Percentiles rank a stretch among this genome's conserved stretches.
These are phyloP conservation scores for Hypsopygia costalis DNA, from an alignment of 2,888 invertebrate genomes.

Conservation along the genomic window DNA sequence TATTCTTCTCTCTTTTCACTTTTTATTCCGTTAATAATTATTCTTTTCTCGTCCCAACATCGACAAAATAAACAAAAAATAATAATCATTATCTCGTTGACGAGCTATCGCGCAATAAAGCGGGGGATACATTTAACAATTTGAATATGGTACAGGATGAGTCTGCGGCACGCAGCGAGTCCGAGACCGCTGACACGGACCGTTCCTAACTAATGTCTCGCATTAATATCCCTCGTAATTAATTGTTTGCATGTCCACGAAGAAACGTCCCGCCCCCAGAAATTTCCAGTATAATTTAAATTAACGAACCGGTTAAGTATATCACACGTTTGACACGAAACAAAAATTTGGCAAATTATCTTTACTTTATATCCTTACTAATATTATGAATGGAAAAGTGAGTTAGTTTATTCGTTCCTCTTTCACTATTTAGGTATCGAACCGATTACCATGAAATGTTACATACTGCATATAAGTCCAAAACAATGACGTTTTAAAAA, in stretches of 20 bases:
- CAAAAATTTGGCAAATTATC: conserved; percentile 1
- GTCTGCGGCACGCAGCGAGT: conserved; percentile 21
- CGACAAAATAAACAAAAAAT: conserved; percentile 16
- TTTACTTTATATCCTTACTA: no score
- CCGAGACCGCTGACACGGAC: conserved; percentile 61
- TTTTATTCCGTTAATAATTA: no score
- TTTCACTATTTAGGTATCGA: no score
- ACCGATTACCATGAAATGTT: no score
- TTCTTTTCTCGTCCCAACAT: no score
- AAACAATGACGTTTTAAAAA: no score
- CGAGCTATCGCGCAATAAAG: conserved; percentile 14
- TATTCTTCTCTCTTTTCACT: no score
- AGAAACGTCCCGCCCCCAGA: conserved; percentile 64
- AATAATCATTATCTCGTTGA: conserved; percentile 7
- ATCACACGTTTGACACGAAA: conserved; percentile 3
- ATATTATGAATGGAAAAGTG: no score
- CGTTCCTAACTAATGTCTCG: conserved; percentile 69
- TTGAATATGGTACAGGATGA: conserved; percentile 20
- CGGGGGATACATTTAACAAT: conserved; percentile 19
- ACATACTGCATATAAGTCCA: no score
- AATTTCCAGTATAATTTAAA: conserved; percentile 62
- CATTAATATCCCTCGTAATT: conserved; percentile 79
- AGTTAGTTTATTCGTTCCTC: no score
- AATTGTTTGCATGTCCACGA: conserved; percentile 77
- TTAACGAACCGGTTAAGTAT: conserved; percentile 35